Conservation (phyloP, 2,797 vertebrate genomes). For the Helostoma temminkii region DNA sequence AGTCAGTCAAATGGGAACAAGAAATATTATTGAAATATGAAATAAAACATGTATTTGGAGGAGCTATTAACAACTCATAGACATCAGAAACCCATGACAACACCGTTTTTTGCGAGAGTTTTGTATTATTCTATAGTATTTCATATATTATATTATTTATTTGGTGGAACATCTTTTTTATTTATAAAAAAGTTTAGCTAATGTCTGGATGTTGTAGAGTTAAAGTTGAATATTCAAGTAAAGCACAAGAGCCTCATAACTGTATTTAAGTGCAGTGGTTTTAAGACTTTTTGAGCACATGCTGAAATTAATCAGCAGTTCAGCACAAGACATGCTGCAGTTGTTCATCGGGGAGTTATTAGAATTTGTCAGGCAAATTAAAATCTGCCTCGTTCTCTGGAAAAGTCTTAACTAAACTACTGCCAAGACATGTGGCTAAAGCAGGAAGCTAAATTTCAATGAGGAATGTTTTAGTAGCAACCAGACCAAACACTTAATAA, state of each 20-base stretch:
- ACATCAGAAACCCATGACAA: too few species aligned
- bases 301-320: constrained; percentile 31
- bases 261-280: not conserved
- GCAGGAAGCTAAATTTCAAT: constrained; percentile 38
- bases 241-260: not conserved
- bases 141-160: too few species aligned
- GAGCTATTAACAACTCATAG: too few species aligned
- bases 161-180: too few species aligned
- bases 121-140: too few species aligned
- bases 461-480: constrained; percentile 57
- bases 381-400: constrained; percentile 43
- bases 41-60: too few species aligned
- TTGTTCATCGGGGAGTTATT: constrained; percentile 33
- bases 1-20: too few species aligned
- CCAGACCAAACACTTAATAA: constrained; percentile 53
- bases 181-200: too few species aligned
- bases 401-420: constrained; percentile 48
- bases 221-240: not conserved
- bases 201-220: not conserved
- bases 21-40: too few species aligned
- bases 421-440: constrained; percentile 40
- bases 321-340: constrained; percentile 33
- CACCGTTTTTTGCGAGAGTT: too few species aligned
- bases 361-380: constrained; percentile 46
- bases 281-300: constrained; percentile 1